Conservation (phyloP, 2,888 invertebrate genomes). For the Podotricha telesiphe region DNA sequence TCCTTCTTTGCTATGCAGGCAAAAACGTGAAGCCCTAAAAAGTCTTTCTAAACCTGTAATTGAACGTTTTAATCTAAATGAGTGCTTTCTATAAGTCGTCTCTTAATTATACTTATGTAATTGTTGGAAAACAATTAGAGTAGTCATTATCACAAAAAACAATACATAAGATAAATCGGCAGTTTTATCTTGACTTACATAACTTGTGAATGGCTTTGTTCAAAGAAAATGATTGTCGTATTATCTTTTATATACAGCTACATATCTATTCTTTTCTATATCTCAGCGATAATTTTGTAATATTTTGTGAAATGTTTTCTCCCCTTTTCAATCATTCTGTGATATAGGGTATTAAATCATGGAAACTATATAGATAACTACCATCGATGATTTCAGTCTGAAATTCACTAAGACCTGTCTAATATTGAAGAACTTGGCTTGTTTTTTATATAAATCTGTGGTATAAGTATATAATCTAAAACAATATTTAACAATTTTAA, state of each 20-base stretch:
- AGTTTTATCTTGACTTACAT: conserved; percentile 8
- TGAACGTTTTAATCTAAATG: not conserved
- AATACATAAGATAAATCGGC: not conserved
- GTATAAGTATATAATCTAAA: not conserved
- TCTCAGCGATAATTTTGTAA: not conserved
- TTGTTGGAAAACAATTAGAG: conserved; percentile 15
- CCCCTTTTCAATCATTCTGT: not conserved
- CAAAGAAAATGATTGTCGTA: not conserved
- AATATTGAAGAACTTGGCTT: too few relatives aligned
- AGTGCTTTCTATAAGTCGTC: conserved; percentile 1
- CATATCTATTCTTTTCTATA: too few relatives aligned
- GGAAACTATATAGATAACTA: too few relatives aligned
- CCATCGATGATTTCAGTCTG: too few relatives aligned
- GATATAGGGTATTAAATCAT: too few relatives aligned
- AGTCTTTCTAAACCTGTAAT: not conserved
- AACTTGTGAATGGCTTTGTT: not conserved
- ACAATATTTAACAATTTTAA: too few relatives aligned
- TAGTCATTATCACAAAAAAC: conserved; percentile 11
- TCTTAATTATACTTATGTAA: conserved; percentile 3
- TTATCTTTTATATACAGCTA: not conserved
- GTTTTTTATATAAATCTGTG: too few relatives aligned
- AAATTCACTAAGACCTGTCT: too few relatives aligned
- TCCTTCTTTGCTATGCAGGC: too few relatives aligned
- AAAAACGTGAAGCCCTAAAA: too few relatives aligned
- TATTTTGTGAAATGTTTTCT: not conserved